Conservation (phyloP, 2,888 invertebrate species). For the Andrena dorsata region DNA sequence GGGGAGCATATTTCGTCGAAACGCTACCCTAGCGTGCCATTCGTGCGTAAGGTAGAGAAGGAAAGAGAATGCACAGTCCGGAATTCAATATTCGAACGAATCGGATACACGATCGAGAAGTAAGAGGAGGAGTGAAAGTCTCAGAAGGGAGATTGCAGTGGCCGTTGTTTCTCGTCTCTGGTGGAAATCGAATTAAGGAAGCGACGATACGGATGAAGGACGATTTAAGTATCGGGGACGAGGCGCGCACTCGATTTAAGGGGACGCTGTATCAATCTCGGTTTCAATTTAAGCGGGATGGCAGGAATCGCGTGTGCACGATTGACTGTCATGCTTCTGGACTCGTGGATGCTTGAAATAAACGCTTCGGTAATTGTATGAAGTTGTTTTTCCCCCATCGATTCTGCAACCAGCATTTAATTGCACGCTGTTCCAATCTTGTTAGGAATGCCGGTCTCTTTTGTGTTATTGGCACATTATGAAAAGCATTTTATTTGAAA, state of each 20-base stretch:
- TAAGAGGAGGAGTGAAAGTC: slow-evolving; percentile 40
- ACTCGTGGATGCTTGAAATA: neutral
- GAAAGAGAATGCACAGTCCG: slow-evolving; percentile 55
- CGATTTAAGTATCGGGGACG: slow-evolving; percentile 59
- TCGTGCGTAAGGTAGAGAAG: slow-evolving; percentile 66
- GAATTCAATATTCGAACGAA: slow-evolving; percentile 73
- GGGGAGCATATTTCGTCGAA: slow-evolving; percentile 74
- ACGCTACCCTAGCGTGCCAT: slow-evolving; percentile 77
- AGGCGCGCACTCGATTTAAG: slow-evolving; percentile 52
- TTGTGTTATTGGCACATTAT: too few species aligned
- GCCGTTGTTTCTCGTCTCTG: slow-evolving; percentile 44
- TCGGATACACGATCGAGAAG: slow-evolving; percentile 46
- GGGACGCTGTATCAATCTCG: slow-evolving; percentile 55
- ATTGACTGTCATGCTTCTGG: neutral
- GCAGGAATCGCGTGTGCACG: slow-evolving; percentile 5
- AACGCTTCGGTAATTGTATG: neutral
- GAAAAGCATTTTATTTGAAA: neutral
- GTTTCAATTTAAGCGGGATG: slow-evolving; percentile 57
- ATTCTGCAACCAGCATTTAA: neutral
- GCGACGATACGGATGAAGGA: slow-evolving; percentile 49
- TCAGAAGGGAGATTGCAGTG: slow-evolving; percentile 57
- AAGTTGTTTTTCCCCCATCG: neutral
- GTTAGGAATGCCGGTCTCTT: neutral
- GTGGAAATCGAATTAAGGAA: slow-evolving; percentile 71
- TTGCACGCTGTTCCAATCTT: neutral